phyloP scores from a whole-genome alignment of 2,113 vertebrate genomes.

The Hemichromis elongatus region DNA sequence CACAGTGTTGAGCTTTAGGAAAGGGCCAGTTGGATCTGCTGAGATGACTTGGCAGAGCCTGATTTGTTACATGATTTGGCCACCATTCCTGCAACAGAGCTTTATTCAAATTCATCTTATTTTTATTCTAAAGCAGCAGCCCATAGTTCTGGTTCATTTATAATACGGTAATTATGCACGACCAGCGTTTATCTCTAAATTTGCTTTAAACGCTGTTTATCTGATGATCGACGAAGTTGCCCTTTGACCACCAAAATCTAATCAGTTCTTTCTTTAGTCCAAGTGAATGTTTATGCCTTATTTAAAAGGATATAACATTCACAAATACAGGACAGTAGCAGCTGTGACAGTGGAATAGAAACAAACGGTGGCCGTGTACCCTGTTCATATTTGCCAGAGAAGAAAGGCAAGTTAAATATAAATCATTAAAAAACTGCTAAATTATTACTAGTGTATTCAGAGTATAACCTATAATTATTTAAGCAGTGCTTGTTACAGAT shows the following conservation, averaged over 20 bases:
- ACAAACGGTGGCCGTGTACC: background rate
- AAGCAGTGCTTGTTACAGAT: background rate
- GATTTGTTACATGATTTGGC: constrained; percentile 56
- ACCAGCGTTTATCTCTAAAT: background rate
- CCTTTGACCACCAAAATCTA: background rate
- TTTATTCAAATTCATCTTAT: constrained; percentile 54
- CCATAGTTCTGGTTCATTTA: background rate
- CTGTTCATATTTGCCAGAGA: background rate
- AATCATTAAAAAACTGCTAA: background rate
- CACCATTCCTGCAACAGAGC: constrained; percentile 3
- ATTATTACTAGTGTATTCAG: background rate
- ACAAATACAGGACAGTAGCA: background rate
- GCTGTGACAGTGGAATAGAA: background rate
- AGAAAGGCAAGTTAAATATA: background rate
- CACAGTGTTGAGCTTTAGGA: constrained; percentile 40
- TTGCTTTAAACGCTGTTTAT: background rate
- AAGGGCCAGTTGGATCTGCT: constrained; percentile 47
- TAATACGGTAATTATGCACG: background rate
- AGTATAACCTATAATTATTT: background rate
- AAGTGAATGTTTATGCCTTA: background rate
- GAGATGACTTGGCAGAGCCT: constrained; percentile 44
- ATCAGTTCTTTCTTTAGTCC: background rate
- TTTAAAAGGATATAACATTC: background rate
- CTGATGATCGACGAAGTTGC: background rate
- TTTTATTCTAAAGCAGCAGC: background rate